A percentile compares a stretch with the other conserved stretches of the same genome.
Conservation (phyloP, 2,888 invertebrate species). For the Nymphalis urticae region DNA sequence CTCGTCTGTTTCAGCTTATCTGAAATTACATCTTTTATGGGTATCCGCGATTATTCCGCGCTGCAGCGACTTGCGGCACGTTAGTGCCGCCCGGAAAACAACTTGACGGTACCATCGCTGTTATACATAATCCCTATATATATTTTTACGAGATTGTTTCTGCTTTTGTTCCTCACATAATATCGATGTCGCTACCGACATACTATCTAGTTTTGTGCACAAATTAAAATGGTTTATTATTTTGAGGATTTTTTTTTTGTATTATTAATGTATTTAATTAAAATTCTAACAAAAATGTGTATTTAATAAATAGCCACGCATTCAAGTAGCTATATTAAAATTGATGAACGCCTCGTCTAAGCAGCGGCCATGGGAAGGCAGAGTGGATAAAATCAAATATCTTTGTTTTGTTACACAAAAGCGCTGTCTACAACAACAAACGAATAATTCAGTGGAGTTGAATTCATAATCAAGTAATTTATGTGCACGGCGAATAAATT, state of each 20-base stretch:
- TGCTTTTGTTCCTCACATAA: conserved; percentile 60
- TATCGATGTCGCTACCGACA: not conserved
- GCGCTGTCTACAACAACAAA: conserved; percentile 76
- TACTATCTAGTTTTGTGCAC: not conserved
- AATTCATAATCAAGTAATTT: conserved; percentile 83
- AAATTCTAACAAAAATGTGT: conserved; percentile 1
- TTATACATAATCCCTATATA: conserved; percentile 77
- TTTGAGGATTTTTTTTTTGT: not conserved
- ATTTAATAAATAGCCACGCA: conserved; percentile 3
- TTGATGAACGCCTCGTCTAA: conserved; percentile 40
- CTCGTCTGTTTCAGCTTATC: conserved; percentile 82
- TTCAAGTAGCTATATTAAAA: conserved; percentile 17
- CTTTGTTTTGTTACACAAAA: conserved; percentile 75
- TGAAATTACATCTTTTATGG: conserved; percentile 83
- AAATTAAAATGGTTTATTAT: not conserved
- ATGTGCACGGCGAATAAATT: conserved; percentile 82
- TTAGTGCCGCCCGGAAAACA: conserved; percentile 76
- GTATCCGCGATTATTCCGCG: conserved; percentile 82
- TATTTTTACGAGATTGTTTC: conserved; percentile 72
- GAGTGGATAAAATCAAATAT: conserved; percentile 68
- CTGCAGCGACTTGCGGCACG: conserved; percentile 79
- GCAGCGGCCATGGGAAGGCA: conserved; percentile 51
- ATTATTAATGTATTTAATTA: not conserved
- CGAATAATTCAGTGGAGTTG: conserved; percentile 79
- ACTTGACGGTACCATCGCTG: conserved; percentile 74